phyloP scores from a whole-genome alignment of 2,113 vertebrate genomes.

The mouse (Mus musculus) region GRCm39 chr9:65176001-65176500 shows the following conservation, averaged over 20 bases:
- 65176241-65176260: background rate
- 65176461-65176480: background rate
- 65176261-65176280: background rate
- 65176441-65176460: background rate
- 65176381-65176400: too few relatives aligned
- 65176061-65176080: background rate
- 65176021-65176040: background rate
- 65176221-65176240: background rate
- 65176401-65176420: background rate
- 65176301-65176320: background rate
- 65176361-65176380: background rate
- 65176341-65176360: background rate
- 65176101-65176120: background rate
- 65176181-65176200: background rate
- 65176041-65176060: background rate
- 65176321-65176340: background rate
- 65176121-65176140: background rate
- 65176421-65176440: background rate
- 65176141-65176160: background rate
- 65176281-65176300: background rate
- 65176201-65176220: background rate
- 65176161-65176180: background rate
- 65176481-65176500: background rate
- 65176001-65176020: conserved; percentile 2
- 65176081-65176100: background rate